Percentiles rank a stretch among this genome's conserved stretches.
These are phyloP conservation scores for Lemur catta DNA, from an alignment of 2,797 vertebrate species.

Conservation along the genomic window DNA sequence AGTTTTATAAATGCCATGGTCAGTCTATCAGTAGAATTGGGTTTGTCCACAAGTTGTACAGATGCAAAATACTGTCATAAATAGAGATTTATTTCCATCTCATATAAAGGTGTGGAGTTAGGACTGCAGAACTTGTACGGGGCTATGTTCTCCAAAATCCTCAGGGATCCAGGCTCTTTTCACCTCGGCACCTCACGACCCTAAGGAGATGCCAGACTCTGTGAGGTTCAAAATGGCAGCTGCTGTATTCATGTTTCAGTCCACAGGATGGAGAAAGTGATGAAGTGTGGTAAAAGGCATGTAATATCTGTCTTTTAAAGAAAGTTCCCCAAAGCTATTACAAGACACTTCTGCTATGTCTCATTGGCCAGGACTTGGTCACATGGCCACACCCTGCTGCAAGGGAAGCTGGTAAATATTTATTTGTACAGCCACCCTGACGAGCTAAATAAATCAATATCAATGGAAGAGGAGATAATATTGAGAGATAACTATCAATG, in stretches of 20 bases:
- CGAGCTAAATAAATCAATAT: not conserved
- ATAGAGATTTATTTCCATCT: not conserved
- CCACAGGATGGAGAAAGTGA: not conserved
- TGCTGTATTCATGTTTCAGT: not conserved
- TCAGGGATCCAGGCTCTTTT: not conserved
- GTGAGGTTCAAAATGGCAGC: not conserved
- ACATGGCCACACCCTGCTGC: not conserved
- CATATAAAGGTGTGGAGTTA: not conserved
- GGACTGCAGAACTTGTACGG: not conserved
- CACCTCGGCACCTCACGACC: not conserved
- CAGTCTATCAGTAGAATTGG: not conserved
- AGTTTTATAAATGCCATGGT: not conserved
- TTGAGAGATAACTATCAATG: not conserved
- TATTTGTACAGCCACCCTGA: not conserved
- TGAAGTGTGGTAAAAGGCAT: not conserved
- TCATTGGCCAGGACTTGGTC: not conserved
- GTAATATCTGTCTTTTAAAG: not conserved
- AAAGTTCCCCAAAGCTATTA: not conserved
- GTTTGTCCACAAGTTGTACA: not conserved
- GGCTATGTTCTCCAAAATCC: not conserved
- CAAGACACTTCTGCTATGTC: not conserved
- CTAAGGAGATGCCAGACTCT: not conserved
- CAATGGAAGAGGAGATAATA: not conserved
- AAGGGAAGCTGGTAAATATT: not conserved
- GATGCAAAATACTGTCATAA: not conserved